A percentile compares a stretch with the other conserved stretches of the same genome.
Evolutionary conservation across 1,140 invertebrate genomes (phyloP).

Genomic region (Lamellibrachia luymesi): DNA sequence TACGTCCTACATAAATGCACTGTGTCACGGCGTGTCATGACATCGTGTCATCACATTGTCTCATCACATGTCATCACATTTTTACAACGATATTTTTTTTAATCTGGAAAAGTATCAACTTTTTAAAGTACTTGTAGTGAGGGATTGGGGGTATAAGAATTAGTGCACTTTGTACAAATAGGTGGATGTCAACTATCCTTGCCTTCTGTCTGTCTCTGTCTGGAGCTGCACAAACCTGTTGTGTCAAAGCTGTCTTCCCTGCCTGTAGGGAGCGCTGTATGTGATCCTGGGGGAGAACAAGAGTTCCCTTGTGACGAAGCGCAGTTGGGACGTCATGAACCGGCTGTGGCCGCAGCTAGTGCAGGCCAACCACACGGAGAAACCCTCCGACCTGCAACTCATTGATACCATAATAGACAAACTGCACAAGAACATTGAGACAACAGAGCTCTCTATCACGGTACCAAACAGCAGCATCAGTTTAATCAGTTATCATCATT

Average conservation of each 20-base stretch:
- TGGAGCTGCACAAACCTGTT: no score
- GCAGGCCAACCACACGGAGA: constrained; percentile 74
- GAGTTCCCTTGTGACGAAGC: constrained; percentile 66
- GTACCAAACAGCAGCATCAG: constrained; percentile 33
- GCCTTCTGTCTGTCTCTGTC: no score
- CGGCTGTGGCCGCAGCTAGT: constrained; percentile 72
- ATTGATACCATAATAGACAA: constrained; percentile 65
- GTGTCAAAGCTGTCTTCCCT: background rate
- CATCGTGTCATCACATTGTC: no score
- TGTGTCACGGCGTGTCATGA: no score
- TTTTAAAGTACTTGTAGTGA: no score
- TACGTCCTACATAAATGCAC: no score
- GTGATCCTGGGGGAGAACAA: constrained; percentile 69
- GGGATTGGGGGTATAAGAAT: no score
- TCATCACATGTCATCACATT: no score
- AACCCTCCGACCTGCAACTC: constrained; percentile 74
- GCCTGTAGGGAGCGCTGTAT: constrained; percentile 70
- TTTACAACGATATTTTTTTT: no score
- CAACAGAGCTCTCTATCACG: constrained; percentile 56
- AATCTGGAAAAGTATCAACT: no score
- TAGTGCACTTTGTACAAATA: no score
- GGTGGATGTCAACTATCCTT: no score
- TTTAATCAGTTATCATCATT: background rate
- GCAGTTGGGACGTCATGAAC: constrained; percentile 73
- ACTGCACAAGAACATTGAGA: constrained; percentile 59